phyloP scores from a whole-genome alignment of 2,888 invertebrate genomes.

The Chorisops tibialis region DNA sequence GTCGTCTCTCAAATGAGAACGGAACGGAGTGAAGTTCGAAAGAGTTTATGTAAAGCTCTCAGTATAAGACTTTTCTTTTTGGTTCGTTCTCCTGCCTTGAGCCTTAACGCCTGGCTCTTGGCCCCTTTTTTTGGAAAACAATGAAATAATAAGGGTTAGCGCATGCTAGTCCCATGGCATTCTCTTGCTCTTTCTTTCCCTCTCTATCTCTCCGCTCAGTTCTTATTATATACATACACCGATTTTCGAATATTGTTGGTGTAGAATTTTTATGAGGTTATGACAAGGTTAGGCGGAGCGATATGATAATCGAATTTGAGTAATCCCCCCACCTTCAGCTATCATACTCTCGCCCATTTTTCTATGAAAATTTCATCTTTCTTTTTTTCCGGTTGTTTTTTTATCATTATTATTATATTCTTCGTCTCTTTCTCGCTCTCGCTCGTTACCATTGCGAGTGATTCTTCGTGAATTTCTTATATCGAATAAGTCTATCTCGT shows the following conservation, averaged over 20 bases:
- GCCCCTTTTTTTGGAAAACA: not conserved
- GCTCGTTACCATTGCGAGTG: not conserved
- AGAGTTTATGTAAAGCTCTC: no score
- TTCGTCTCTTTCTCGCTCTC: not conserved
- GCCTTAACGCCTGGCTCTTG: no score
- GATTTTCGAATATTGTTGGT: slow-evolving; percentile 24
- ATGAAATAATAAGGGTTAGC: not conserved
- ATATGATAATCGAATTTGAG: slow-evolving; percentile 36
- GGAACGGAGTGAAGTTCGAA: not conserved
- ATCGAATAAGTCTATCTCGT: not conserved
- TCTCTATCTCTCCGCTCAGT: not conserved
- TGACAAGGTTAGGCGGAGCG: slow-evolving; percentile 42
- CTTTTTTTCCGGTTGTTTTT: slow-evolving; percentile 4
- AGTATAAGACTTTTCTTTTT: slow-evolving; percentile 13
- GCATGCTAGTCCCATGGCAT: not conserved
- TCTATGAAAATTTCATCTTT: slow-evolving; percentile 31
- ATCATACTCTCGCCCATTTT: slow-evolving; percentile 17
- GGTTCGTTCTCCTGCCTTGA: not conserved
- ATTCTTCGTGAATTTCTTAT: not conserved
- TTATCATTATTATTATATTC: slow-evolving; percentile 26
- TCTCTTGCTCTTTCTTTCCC: not conserved
- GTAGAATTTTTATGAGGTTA: slow-evolving; percentile 39
- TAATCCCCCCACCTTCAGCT: slow-evolving; percentile 23
- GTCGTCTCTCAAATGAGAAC: not conserved
- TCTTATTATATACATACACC: not conserved